Evolutionary conservation across 2,797 vertebrate species (phyloP).

Genomic region (Pseudochirops corinnae): DNA sequence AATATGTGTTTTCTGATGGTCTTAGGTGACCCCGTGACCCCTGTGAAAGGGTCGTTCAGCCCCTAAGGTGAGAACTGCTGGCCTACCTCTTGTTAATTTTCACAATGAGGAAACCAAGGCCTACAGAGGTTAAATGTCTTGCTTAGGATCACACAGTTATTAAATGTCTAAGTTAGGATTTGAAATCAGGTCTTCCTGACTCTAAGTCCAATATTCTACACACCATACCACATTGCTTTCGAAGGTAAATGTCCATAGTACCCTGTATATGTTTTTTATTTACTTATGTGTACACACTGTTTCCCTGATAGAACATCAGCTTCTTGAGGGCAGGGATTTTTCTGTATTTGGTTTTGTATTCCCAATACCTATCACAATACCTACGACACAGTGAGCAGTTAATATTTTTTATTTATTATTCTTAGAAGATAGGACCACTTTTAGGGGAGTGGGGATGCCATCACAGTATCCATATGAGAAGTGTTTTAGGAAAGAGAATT

Average conservation of each 20-base stretch:
- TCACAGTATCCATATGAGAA: neutral
- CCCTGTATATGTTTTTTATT: neutral
- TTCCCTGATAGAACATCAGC: neutral
- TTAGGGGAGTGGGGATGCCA: neutral
- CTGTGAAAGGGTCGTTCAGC: too few species aligned
- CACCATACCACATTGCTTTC: neutral
- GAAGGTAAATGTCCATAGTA: neutral
- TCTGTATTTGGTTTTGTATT: neutral
- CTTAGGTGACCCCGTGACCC: too few species aligned
- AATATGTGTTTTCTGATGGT: too few species aligned
- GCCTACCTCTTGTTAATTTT: neutral
- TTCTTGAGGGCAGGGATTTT: neutral
- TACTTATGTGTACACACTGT: neutral
- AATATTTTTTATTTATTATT: neutral
- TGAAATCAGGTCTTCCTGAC: neutral
- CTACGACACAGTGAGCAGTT: neutral
- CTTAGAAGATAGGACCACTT: neutral
- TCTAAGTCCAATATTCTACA: neutral
- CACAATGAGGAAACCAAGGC: neutral
- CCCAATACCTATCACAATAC: neutral
- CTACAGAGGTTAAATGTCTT: neutral
- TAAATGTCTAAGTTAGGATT: neutral
- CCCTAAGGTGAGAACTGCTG: too few species aligned
- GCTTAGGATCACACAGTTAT: neutral
- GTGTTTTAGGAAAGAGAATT: slow-evolving; percentile 2